These are phyloP conservation scores for Pollenia angustigena DNA, from an alignment of 2,888 invertebrate species.

Conservation along the genomic window DNA sequence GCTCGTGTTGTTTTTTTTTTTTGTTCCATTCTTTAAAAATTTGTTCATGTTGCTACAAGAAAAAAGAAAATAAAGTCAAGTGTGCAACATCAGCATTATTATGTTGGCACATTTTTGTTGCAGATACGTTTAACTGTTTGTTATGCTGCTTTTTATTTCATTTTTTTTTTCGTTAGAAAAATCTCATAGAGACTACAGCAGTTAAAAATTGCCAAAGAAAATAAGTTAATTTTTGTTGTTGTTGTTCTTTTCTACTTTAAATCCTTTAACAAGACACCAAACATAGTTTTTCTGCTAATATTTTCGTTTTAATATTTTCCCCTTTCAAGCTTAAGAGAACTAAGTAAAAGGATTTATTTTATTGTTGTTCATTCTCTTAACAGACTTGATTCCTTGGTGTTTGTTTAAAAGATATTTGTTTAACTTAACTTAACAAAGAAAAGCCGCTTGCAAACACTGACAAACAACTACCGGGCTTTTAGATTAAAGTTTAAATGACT, in stretches of 20 bases:
- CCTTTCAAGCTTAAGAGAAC: neutral
- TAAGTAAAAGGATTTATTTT: neutral
- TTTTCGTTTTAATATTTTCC: neutral
- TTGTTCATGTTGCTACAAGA: constrained; percentile 22
- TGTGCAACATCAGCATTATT: constrained; percentile 72
- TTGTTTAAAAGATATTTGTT: constrained; percentile 4
- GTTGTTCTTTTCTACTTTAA: neutral
- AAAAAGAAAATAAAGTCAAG: constrained; percentile 57
- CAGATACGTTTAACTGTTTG: constrained; percentile 24
- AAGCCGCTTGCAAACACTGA: neutral
- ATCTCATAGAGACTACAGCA: neutral
- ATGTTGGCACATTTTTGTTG: constrained; percentile 53
- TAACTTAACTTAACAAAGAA: constrained; percentile 9
- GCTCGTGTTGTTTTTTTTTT: neutral
- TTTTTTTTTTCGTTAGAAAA: neutral
- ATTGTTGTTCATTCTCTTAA: neutral
- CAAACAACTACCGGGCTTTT: neutral
- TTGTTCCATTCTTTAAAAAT: neutral
- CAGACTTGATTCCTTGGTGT: constrained; percentile 12
- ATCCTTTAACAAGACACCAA: constrained; percentile 8
- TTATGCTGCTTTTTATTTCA: neutral
- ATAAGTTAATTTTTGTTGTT: neutral
- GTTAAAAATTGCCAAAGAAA: constrained; percentile 13
- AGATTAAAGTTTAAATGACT: constrained; percentile 21
- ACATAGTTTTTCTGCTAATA: neutral